phyloP scores from a whole-genome alignment of 2,113 vertebrate genomes.

The Oryctolagus cuniculus region DNA sequence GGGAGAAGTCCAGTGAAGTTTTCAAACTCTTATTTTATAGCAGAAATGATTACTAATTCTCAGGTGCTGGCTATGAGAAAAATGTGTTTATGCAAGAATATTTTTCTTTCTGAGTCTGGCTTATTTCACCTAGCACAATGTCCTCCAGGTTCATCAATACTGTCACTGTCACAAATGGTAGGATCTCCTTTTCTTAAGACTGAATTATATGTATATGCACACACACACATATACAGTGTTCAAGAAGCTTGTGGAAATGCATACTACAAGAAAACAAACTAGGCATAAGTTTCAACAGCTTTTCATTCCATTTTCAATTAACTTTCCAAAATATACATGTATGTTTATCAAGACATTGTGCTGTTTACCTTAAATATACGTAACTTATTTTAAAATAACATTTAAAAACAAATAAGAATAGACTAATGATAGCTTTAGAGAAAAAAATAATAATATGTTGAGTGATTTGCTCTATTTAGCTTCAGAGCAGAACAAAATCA shows the following conservation, averaged over 20 bases:
- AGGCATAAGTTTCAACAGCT: too few relatives aligned
- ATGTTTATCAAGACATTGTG: neutral
- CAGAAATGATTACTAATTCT: neutral
- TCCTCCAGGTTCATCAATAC: neutral
- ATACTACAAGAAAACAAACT: too few relatives aligned
- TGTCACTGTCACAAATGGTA: neutral
- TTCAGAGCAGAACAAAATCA: neutral
- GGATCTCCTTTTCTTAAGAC: neutral
- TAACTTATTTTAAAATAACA: neutral
- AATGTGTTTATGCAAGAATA: neutral
- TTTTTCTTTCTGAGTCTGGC: neutral
- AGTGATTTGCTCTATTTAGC: neutral
- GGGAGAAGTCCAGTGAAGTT: neutral
- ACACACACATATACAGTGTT: too few relatives aligned
- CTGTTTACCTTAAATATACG: neutral
- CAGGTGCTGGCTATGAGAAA: neutral
- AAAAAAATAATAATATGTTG: neutral
- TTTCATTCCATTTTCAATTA: too few relatives aligned
- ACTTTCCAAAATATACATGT: too few relatives aligned
- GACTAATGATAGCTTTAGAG: neutral
- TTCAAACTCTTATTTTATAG: neutral
- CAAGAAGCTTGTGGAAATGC: too few relatives aligned
- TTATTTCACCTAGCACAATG: neutral
- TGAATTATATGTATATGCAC: neutral
- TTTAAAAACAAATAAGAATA: neutral